Percentiles rank a stretch among this genome's conserved stretches.
Conservation (phyloP, 1,140 invertebrate species). For the Metopolophium dirhodum region DNA sequence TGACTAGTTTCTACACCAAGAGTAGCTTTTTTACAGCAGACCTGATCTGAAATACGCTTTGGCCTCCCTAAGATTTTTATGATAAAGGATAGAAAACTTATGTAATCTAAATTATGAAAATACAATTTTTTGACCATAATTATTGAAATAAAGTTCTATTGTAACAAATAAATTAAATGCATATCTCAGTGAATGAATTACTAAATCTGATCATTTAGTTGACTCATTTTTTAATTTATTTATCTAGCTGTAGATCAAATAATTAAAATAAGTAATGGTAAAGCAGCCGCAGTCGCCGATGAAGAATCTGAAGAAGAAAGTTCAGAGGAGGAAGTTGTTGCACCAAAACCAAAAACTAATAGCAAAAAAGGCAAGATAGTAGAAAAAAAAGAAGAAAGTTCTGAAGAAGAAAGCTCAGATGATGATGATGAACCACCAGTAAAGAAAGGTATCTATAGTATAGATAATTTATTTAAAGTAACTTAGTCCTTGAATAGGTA, state of each 20-base stretch:
- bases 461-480: not conserved
- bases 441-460: conserved; percentile 14
- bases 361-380: not conserved
- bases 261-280: conserved; percentile 47
- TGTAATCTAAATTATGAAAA: too few relatives aligned
- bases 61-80: too few relatives aligned
- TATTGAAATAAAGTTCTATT: too few relatives aligned
- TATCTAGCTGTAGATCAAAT: conserved; percentile 43
- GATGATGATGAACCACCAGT: conserved; percentile 32
- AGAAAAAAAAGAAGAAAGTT: not conserved
- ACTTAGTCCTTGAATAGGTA: not conserved
- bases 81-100: too few relatives aligned
- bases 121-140: too few relatives aligned
- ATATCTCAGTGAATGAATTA: not conserved
- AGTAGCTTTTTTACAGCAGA: too few relatives aligned
- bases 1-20: too few relatives aligned
- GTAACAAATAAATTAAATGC: too few relatives aligned
- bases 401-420: not conserved
- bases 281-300: not conserved
- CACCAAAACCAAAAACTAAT: not conserved
- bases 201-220: not conserved
- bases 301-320: not conserved
- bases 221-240: not conserved
- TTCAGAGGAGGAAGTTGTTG: not conserved
- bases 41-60: too few relatives aligned